These are phyloP conservation scores for Agrotis ipsilon DNA, from an alignment of 2,888 invertebrate species.

Conservation along the genomic window DNA sequence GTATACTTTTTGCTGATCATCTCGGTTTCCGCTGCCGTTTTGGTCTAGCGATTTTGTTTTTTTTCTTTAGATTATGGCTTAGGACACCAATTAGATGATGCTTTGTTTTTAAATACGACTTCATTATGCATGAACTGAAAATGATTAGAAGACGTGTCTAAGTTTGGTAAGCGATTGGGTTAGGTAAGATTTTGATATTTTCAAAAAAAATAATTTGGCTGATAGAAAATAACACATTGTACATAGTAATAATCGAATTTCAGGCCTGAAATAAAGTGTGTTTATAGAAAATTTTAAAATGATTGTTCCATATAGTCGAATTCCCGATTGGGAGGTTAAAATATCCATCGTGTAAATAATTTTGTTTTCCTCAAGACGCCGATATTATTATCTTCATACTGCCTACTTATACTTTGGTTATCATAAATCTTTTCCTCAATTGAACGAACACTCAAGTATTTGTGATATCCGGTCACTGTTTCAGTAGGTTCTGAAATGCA, in stretches of 20 bases:
- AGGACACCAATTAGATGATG: not conserved
- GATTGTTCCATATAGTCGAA: too few species aligned
- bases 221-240: too few species aligned
- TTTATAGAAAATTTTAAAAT: too few species aligned
- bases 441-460: not conserved
- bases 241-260: too few species aligned
- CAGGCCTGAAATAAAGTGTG: too few species aligned
- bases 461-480: not conserved
- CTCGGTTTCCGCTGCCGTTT: constrained; percentile 34
- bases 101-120: not conserved
- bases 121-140: not conserved
- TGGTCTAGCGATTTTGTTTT: constrained; percentile 30
- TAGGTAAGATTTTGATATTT: too few species aligned
- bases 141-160: not conserved
- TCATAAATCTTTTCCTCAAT: not conserved
- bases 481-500: not conserved
- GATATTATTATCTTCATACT: not conserved
- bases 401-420: not conserved
- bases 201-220: too few species aligned
- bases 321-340: too few species aligned
- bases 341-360: not conserved
- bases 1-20: constrained; percentile 24
- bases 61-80: constrained; percentile 3
- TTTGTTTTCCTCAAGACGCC: not conserved
- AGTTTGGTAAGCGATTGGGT: too few species aligned